Evolutionary conservation across 2,113 vertebrate genomes (phyloP), one percentile per base, ranked within the genome.

Genomic region (Nycticorax nycticorax): DNA sequence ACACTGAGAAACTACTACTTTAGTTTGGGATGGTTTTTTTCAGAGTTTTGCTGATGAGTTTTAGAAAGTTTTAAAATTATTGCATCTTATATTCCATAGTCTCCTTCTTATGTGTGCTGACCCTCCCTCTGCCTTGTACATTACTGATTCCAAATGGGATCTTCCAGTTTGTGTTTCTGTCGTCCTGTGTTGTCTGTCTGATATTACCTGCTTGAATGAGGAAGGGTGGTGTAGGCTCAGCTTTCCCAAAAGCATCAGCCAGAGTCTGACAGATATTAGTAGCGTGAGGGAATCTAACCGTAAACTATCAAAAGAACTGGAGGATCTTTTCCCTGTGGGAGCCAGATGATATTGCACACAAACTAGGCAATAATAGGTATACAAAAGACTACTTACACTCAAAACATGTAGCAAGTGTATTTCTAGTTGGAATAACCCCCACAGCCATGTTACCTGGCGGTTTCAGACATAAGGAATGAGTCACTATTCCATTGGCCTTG

Each of bases 121-220:
- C n/a, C 14, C 9, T 73, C 18, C 35, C 41, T 82, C 43, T 79
- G 35, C 23, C 53, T 74, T 66, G 17, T 30, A 84, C 6, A 2
- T 12, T 84, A 73, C 7, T 48, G 77, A 76, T 75, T 71, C 47
- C 30, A 77, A 85, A 63, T 50, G 19, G 30, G 43, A 32, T 37
- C 9, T 63, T 53, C n/a, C 39, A 88, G 14, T 20, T 35, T 33
- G 9, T 37, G 32, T 75, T 89, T 74, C 77, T 68, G 14, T 14
- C 1, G 0, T 21, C 77, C 47, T 2, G 0, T 53, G 12, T 19
- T 67, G 18, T 55, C 56, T 60, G 41, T 18, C 71, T 80, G 45
- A 56, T 48, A 35, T 10, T 27, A 57, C 33, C 50, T 93, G 37
- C 47, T n/a, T 50, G 33, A 89, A 39, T n/a, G 47, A 84, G 62